Base-by-base conservation (phyloP, 92 coral and sea anemone genomes). In the Epizoanthus ramosus region DNA sequence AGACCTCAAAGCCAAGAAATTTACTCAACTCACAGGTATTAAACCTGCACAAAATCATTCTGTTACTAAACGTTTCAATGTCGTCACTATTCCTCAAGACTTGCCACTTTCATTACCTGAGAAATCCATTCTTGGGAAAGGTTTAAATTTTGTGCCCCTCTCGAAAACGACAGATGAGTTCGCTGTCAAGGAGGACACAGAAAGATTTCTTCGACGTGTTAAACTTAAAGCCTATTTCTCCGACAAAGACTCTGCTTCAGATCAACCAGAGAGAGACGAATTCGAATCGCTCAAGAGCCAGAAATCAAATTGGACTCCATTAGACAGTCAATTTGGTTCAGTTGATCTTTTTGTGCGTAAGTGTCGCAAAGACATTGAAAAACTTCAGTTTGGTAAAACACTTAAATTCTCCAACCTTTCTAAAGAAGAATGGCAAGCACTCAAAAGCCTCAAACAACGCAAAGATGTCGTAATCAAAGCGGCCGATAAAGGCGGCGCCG, bases 401-500 rank as follows among this genome's bases (percentile, higher is more conserved):
- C 75, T 59, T 18, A 75, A 74, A 33, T 74, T 24, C 14, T 54
- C 85, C 18, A 86, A 80, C 68, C 72, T 68, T 68, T 57, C 86
- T 22, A 50, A 24, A 53, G 74, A 86, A 53, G 89, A 80, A 83
- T 67, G 84, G 63, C 39, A 74, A 4, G 68, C 83, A 22, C 85
- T 84, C 31, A 23, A 73, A 18, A 69, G 16, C 10, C 15, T 47
- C 0, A 47, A 47, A 47, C 1, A 0, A 0, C 90, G 90, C 0
- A 8, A 56, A 0, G 90, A 87, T 47, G 15, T 87, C 9, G 82
- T 73, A 1, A 57, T 87, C 83, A 87, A 87, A 74, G 39, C 91
- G 1, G 91, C 84, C 79, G 84, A 88, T 81, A 84, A 84, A 84
- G 88, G 91, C 68, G 91, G 91, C 53, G 85, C 91, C 37, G 81